A percentile compares a stretch with the other conserved stretches of the same genome.
Conservation (phyloP, 2,113 vertebrate genomes). For the Phalacrocorax carbo region DNA sequence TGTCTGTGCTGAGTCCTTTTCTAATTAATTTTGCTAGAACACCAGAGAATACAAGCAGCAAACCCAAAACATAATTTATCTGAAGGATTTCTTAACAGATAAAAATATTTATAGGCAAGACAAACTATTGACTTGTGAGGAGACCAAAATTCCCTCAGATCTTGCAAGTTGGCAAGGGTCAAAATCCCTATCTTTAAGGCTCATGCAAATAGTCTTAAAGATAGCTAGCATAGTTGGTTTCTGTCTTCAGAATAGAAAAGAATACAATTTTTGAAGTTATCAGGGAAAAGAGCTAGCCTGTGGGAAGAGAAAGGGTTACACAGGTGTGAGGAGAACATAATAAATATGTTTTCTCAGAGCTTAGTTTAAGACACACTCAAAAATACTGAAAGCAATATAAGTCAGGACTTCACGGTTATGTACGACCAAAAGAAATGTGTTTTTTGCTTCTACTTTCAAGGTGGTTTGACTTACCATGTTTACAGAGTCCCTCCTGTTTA, state of each 20-base stretch:
- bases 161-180: neutral
- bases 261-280: neutral
- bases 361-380: neutral
- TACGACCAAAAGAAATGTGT: neutral
- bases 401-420: neutral
- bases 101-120: neutral
- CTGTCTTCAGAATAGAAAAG: neutral
- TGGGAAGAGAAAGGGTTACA: neutral
- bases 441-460: neutral
- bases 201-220: neutral
- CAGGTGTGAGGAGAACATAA: neutral
- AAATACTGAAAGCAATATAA: neutral
- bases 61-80: neutral
- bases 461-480: neutral
- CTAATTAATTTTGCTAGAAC: neutral
- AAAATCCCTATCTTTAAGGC: neutral
- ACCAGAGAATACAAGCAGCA: neutral
- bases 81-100: neutral
- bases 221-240: neutral
- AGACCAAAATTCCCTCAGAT: neutral
- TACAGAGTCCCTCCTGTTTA: neutral
- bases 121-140: neutral
- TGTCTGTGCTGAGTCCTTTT: neutral
- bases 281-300: neutral
- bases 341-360: too few species aligned